phyloP scores from a whole-genome alignment of 1,140 invertebrate genomes.

The Yoshiicerus persimilis region DNA sequence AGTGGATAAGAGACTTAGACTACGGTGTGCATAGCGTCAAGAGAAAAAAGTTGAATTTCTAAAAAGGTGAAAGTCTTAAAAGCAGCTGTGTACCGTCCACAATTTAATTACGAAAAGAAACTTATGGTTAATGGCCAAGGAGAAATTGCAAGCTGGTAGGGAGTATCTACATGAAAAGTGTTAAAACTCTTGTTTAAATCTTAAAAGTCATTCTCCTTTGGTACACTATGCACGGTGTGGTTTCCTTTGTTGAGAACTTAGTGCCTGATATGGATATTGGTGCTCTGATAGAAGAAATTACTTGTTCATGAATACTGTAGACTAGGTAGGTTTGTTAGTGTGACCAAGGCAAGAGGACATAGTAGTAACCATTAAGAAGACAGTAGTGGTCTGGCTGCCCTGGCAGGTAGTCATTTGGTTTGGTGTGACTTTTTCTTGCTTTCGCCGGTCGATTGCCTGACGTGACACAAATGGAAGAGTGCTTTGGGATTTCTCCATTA shows the following conservation, averaged over 20 bases:
- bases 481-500: conserved; percentile 19
- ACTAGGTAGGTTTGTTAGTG: neutral
- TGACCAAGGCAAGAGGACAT: neutral
- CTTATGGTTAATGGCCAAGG: neutral
- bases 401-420: neutral
- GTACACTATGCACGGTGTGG: neutral
- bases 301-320: neutral
- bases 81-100: neutral
- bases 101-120: neutral
- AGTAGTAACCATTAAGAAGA: neutral
- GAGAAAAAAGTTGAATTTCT: neutral
- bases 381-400: neutral
- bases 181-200: neutral
- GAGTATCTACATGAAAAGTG: neutral
- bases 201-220: neutral
- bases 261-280: neutral
- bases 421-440: neutral
- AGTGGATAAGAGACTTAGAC: neutral
- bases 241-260: neutral
- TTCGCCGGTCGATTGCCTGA: neutral
- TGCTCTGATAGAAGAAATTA: neutral
- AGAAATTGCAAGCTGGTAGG: neutral
- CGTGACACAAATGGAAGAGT: neutral
- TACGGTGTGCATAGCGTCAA: neutral
- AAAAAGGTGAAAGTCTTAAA: neutral